A percentile compares a stretch with the other conserved stretches of the same genome.
Conservation (phyloP, 2,888 invertebrate genomes). For the Rotaria socialis region DNA sequence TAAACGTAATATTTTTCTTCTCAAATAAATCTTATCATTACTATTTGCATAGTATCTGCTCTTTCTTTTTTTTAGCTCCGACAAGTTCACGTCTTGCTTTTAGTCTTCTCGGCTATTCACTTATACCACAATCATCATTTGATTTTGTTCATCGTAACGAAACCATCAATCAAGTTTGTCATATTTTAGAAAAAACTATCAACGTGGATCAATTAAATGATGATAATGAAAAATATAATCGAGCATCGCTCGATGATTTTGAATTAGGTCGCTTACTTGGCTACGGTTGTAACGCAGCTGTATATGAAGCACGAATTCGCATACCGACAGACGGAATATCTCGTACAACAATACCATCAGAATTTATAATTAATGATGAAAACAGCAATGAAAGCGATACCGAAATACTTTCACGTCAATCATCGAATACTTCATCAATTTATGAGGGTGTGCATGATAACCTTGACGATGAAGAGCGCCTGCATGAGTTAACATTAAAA, state of each 20-base stretch:
- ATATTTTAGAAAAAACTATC: background rate
- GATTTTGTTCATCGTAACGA: background rate
- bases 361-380: background rate
- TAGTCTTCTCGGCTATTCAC: background rate
- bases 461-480: background rate
- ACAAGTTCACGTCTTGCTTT: background rate
- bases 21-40: background rate
- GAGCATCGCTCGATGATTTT: slow-evolving; percentile 54
- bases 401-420: slow-evolving; percentile 17
- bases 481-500: background rate
- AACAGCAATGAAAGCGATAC: background rate
- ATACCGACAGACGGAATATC: background rate
- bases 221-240: background rate
- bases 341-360: background rate
- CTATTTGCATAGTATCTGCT: background rate
- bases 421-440: background rate
- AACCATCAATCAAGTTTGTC: background rate
- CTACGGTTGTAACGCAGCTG: slow-evolving; percentile 76
- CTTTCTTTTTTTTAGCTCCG: background rate
- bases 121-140: background rate
- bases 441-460: background rate
- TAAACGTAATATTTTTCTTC: background rate
- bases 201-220: background rate
- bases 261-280: slow-evolving; percentile 70
- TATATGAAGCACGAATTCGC: slow-evolving; percentile 67